Evolutionary conservation across 2,113 vertebrate species (phyloP), one percentile per base, ranked within the genome.

Genomic region (Vireo altiloquus): DNA sequence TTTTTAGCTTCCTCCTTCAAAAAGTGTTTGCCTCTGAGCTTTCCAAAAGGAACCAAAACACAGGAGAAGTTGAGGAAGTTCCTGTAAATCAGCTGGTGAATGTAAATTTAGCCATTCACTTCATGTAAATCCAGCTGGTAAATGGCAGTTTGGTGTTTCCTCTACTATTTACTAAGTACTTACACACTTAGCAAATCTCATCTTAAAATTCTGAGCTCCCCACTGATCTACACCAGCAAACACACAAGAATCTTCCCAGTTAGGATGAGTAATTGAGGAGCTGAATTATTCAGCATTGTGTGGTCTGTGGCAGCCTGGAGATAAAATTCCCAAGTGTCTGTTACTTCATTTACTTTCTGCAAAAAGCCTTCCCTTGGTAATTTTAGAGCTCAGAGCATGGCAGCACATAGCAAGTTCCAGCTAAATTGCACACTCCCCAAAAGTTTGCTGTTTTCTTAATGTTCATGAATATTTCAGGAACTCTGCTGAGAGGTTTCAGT

Each of bases 391-490:
- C 17, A 20, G 56, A 42, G 74, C 25, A 30, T 39, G 60, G 59
- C 76, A 56, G 31, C 28, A 47, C n/a, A 15, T 0, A 61, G 64
- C 33, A 3, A 70, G 30, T 15, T 37, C 23, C 89, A 78, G 44
- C 72, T 44, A 61, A 83, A 80, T 6, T 91, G n/a, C 49, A 75
- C 16, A 4, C 37, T 71, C 61, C 59, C 74, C 78, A 52, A 82
- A 91, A 39, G 31, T 89, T 82, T 75, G 65, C 90, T 59, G 6
- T 64, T 94, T 87, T 28, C 92, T 91, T 84, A 20, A 82, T 87
- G 87, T 17, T 90, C 82, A 82, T 96, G 88, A 94, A 96, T 94
- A 78, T 95, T 95, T 95, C 91, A 95, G 91, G 91, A 78, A 2
- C 72, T 89, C 40, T 69, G 89, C 87, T 94, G 7, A 82, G 91